A percentile compares a stretch with the other conserved stretches of the same genome.
Evolutionary conservation across 2,888 invertebrate species (phyloP).

Genomic region (Stegophylla sp.): DNA sequence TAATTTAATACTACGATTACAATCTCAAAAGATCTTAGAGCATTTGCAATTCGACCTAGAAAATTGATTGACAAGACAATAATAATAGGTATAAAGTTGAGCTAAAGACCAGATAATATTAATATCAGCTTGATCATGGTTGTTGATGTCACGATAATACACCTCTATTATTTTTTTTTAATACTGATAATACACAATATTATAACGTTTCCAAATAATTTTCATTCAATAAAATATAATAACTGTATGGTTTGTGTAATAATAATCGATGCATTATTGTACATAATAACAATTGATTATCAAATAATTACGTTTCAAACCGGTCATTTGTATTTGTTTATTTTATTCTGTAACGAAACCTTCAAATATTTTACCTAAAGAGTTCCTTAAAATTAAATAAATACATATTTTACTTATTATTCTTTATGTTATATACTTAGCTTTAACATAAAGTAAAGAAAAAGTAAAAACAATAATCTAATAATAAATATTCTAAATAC

Average conservation of each 20-base stretch:
- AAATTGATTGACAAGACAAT: conserved; percentile 37
- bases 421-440: not conserved
- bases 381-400: not conserved
- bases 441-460: not conserved
- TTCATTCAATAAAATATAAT: not conserved
- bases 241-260: not conserved
- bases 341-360: not conserved
- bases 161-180: not conserved
- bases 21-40: not conserved
- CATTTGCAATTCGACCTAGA: not conserved
- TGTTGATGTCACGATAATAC: not conserved
- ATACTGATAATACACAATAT: not conserved
- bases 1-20: not conserved
- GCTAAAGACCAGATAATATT: not conserved
- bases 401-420: not conserved
- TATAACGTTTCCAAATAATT: not conserved
- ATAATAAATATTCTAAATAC: not conserved
- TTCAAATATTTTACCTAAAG: not conserved
- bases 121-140: not conserved
- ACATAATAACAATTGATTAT: too few species aligned
- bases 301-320: not conserved
- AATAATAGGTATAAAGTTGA: not conserved
- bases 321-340: not conserved
- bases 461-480: conserved; percentile 22
- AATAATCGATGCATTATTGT: not conserved